Base-by-base conservation (phyloP, 1,140 invertebrate species). In the Hetaerina americana region DNA sequence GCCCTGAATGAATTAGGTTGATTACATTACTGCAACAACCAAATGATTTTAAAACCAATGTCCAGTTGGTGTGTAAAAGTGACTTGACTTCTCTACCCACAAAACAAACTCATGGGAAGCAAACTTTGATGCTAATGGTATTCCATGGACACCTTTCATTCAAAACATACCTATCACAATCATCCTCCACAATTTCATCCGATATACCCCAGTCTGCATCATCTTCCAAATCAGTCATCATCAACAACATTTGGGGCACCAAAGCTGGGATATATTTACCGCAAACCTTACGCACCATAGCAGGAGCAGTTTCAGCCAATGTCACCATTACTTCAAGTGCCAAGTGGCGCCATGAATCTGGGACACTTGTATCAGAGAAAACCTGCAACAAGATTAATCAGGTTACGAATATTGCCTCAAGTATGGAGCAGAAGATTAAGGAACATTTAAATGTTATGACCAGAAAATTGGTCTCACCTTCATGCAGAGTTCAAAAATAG, bases 171-270 rank as follows among this genome's bases (percentile, higher is more conserved):
- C 82, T 84, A 84, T 94, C 93, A 76, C 92, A 93, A 78, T 96
- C 92, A 74, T 96, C 93, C 74, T 94, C 91, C 66, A 88, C 84
- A 31, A 93, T 87, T 76, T 92, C 90, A 79, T 94, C 92, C 66
- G 85, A 85, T 40, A 87, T 80, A 6, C 90, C 85, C 93, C 95
- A 97, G 31, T 93, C 89, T 27, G 89, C 86, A 75, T 97, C 93
- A 25, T 99, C 96, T 27, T 98, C 96, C 57, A 99, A 81, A 77
- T 99, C 95, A 12, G 96, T 94, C 97, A 99, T 99, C 90, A 99
- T 93, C 78, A 91, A 88, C 66, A 99, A 82, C 70, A 97, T 87
- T 71, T 94, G 84, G 0, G 92, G 90, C 22, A 97, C 90, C 74
- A 94, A 81, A 22, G 86, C 80, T 31, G 87, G 84, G 71, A 98